These are phyloP conservation scores for Rhagoletis zephyria DNA, from an alignment of 1,140 invertebrate species.

Conservation along the genomic window DNA sequence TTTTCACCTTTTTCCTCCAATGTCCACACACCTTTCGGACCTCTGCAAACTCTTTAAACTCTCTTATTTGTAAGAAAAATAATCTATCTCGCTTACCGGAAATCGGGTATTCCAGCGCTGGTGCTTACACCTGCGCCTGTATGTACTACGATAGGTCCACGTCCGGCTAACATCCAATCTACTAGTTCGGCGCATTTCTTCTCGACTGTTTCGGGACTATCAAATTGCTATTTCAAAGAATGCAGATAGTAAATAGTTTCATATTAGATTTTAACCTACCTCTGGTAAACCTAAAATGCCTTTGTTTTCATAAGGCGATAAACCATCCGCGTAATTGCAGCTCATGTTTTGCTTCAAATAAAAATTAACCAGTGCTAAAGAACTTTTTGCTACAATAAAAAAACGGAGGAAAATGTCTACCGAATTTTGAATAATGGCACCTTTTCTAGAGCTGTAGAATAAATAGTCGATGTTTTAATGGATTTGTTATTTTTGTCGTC, in stretches of 20 bases:
- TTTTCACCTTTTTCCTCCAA: conserved; percentile 92
- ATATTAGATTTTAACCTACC: conserved; percentile 74
- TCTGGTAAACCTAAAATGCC: conserved; percentile 91
- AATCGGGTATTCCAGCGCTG: conserved; percentile 97
- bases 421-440: too few relatives aligned
- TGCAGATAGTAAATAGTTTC: not conserved
- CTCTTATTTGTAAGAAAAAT: not conserved
- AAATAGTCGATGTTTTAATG: too few relatives aligned
- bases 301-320: conserved; percentile 95
- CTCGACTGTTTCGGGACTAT: conserved; percentile 81
- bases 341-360: too few relatives aligned
- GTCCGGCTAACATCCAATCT: conserved; percentile 78
- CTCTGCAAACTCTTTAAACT: conserved; percentile 75
- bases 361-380: too few relatives aligned
- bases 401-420: too few relatives aligned
- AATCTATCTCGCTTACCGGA: conserved; percentile 79
- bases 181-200: conserved; percentile 86
- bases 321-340: conserved; percentile 93
- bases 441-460: too few relatives aligned
- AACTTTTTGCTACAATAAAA: too few relatives aligned
- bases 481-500: too few relatives aligned
- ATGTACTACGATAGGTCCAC: conserved; percentile 92
- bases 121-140: conserved; percentile 98
- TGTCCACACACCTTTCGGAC: conserved; percentile 98
- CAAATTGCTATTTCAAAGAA: conserved; percentile 80